phyloP scores from a whole-genome alignment of 2,797 vertebrate genomes.

The Pachyuromys duprasi region DNA sequence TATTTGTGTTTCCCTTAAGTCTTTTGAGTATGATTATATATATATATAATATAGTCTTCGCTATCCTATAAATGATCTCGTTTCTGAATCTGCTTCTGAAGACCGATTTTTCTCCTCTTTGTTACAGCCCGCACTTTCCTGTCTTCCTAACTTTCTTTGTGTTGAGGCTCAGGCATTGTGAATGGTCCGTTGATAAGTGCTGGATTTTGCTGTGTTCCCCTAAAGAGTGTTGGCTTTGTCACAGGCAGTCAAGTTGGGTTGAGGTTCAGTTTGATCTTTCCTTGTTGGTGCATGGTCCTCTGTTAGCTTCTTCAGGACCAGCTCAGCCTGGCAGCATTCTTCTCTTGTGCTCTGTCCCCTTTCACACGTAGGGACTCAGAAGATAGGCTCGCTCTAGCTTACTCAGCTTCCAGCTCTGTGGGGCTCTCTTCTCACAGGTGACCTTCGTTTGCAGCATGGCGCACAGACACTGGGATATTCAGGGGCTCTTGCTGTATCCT shows the following conservation, averaged over 20 bases:
- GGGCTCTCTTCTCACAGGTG: slow-evolving; percentile 21
- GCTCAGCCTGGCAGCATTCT: not conserved
- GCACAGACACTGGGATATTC: not conserved
- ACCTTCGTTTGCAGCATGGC: not conserved
- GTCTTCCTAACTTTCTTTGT: not conserved
- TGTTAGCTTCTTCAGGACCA: not conserved
- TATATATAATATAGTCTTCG: not conserved
- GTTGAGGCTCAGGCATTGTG: not conserved
- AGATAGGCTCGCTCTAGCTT: not conserved
- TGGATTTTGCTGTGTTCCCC: slow-evolving; percentile 49
- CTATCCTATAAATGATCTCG: not conserved
- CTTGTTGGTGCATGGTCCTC: not conserved
- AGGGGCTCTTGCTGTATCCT: not conserved
- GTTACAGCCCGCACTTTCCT: not conserved
- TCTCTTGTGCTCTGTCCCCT: not conserved
- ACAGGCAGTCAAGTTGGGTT: not conserved
- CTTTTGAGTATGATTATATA: slow-evolving; percentile 32
- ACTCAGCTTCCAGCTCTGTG: not conserved
- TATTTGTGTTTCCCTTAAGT: slow-evolving; percentile 31
- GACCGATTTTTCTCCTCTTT: slow-evolving; percentile 46
- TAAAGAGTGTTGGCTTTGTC: slow-evolving; percentile 44
- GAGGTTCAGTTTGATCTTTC: not conserved
- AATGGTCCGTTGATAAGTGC: not conserved
- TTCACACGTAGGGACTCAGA: not conserved
- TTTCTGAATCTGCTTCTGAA: slow-evolving; percentile 45